Evolutionary conservation across 1,140 invertebrate species (phyloP).

Genomic region (Zaprionus taronus): DNA sequence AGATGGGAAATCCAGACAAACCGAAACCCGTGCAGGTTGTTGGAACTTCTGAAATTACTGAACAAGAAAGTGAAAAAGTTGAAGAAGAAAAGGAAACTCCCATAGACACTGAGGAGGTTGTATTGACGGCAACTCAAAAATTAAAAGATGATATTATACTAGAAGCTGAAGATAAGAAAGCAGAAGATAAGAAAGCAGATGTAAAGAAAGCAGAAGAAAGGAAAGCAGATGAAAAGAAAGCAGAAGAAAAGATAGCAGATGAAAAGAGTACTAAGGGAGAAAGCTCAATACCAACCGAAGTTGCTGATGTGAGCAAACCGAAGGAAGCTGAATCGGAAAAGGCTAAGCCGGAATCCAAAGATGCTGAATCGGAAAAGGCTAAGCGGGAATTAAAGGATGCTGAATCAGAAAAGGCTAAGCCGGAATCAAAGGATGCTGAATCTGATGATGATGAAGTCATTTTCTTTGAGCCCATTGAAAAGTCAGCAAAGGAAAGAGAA

Average conservation of each 20-base stretch:
- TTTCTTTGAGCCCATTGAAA: slow-evolving; percentile 64
- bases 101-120: not conserved
- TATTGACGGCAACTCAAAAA: slow-evolving; percentile 24
- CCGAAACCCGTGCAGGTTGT: slow-evolving; percentile 11
- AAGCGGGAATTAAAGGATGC: not conserved
- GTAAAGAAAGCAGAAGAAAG: too few relatives aligned
- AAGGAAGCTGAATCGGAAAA: not conserved
- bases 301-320: slow-evolving; percentile 1
- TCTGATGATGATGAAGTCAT: slow-evolving; percentile 76
- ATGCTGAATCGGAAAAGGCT: slow-evolving; percentile 7
- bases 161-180: slow-evolving; percentile 10
- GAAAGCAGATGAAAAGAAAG: not conserved
- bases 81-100: slow-evolving; percentile 4
- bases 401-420: not conserved
- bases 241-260: not conserved
- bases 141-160: slow-evolving; percentile 9
- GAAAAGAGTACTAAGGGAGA: not conserved
- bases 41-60: slow-evolving; percentile 1
- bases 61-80: not conserved
- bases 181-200: not conserved
- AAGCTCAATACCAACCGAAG: not conserved
- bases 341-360: not conserved
- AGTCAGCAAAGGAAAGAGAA: slow-evolving; percentile 27
- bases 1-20: not conserved
- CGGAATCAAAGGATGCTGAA: slow-evolving; percentile 47